Evolutionary conservation across 2,888 invertebrate species (phyloP).

Genomic region (Drosophila cognata): DNA sequence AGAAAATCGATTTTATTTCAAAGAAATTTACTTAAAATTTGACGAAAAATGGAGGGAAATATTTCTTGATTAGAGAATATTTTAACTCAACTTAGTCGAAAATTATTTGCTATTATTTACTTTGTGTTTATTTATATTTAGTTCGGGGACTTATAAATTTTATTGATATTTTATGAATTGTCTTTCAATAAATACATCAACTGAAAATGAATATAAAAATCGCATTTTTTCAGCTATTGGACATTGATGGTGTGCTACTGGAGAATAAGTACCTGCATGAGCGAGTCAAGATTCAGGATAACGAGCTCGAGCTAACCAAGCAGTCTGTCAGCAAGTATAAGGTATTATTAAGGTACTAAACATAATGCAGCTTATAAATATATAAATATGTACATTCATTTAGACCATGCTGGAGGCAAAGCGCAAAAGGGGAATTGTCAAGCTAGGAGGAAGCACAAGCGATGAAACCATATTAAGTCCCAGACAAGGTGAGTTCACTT

Average conservation of each 20-base stretch:
- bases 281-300: conserved; percentile 90
- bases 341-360: conserved; percentile 77
- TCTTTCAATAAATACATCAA: background rate
- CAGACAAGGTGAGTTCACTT: conserved; percentile 89
- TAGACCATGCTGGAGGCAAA: conserved; percentile 90
- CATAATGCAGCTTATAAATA: too few relatives aligned
- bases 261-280: conserved; percentile 95
- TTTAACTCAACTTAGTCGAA: background rate
- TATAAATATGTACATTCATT: background rate
- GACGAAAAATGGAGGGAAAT: background rate
- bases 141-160: background rate
- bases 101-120: background rate
- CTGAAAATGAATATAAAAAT: background rate
- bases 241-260: conserved; percentile 91
- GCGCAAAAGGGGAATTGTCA: conserved; percentile 89
- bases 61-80: background rate
- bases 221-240: conserved; percentile 86
- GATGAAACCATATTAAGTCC: conserved; percentile 91
- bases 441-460: conserved; percentile 88
- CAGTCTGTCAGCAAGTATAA: conserved; percentile 91
- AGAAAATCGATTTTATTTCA: background rate
- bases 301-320: conserved; percentile 91
- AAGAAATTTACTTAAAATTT: background rate
- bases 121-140: background rate
- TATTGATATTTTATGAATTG: background rate